Conservation (phyloP, 1,140 invertebrate species). For the Monochamus saltuarius region DNA sequence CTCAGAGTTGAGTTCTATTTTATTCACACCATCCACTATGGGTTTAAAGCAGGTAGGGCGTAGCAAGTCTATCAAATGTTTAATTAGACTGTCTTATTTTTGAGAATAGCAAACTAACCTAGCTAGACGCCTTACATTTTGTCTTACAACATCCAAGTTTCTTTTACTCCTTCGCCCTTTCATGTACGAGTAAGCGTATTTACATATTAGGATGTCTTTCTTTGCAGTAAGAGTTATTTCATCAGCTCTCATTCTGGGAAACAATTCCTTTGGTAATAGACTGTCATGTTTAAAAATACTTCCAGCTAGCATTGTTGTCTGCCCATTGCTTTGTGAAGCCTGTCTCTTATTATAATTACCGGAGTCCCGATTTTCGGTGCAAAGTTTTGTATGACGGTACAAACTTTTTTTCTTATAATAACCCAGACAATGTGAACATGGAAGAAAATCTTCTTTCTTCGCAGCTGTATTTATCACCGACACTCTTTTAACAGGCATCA, state of each 20-base stretch:
- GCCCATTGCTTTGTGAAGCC: too few relatives aligned
- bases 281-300: conserved; percentile 12
- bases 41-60: conserved; percentile 3
- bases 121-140: conserved; percentile 17
- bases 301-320: background rate
- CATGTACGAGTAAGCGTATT: conserved; percentile 16
- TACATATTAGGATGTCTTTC: conserved; percentile 17
- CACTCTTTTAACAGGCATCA: too few relatives aligned
- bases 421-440: too few relatives aligned
- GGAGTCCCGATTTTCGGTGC: too few relatives aligned
- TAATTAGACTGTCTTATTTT: background rate
- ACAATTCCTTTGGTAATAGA: conserved; percentile 16
- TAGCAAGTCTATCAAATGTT: background rate
- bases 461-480: too few relatives aligned
- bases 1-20: conserved; percentile 10
- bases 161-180: conserved; percentile 17
- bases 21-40: conserved; percentile 8
- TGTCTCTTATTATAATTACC: too few relatives aligned
- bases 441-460: too few relatives aligned
- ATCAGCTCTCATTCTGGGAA: conserved; percentile 15
- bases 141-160: conserved; percentile 14
- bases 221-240: conserved; percentile 7
- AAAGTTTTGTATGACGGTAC: too few relatives aligned
- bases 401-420: too few relatives aligned
- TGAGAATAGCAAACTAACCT: conserved; percentile 1